Conservation (phyloP, 2,113 vertebrate species). For the Hymenochirus boettgeri region DNA sequence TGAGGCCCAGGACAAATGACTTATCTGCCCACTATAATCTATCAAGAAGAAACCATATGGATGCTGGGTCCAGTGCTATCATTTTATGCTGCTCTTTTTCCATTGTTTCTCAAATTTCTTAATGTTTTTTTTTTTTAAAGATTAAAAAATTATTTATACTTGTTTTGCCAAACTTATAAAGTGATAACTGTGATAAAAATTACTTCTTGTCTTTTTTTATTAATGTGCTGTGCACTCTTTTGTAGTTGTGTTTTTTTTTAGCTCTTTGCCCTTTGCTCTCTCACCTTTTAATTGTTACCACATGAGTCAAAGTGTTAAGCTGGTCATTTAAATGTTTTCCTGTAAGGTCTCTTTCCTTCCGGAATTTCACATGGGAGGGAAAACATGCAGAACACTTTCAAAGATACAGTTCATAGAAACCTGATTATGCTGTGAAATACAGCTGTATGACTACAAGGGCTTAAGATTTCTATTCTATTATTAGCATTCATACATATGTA, state of each 20-base stretch:
- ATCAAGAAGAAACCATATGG: no score
- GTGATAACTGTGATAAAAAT: not conserved
- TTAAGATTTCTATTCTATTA: not conserved
- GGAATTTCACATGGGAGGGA: constrained; percentile 12
- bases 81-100: no score
- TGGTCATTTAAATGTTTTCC: constrained; percentile 30
- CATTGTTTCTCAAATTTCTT: no score
- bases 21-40: no score
- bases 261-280: constrained; percentile 12
- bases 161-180: not conserved
- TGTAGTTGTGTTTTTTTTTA: no score
- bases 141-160: no score
- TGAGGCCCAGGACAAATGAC: no score
- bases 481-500: not conserved
- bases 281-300: constrained; percentile 36
- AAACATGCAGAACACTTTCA: constrained; percentile 6
- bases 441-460: not conserved
- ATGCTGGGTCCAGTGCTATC: no score
- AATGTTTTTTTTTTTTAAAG: no score
- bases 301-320: constrained; percentile 28
- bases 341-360: constrained; percentile 14
- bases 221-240: constrained; percentile 4
- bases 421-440: not conserved
- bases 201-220: not conserved
- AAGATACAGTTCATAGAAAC: not conserved